Percentiles rank a stretch among this genome's conserved stretches.
These are phyloP conservation scores for Epistrophe eligans DNA, from an alignment of 2,888 invertebrate species.

Conservation along the genomic window DNA sequence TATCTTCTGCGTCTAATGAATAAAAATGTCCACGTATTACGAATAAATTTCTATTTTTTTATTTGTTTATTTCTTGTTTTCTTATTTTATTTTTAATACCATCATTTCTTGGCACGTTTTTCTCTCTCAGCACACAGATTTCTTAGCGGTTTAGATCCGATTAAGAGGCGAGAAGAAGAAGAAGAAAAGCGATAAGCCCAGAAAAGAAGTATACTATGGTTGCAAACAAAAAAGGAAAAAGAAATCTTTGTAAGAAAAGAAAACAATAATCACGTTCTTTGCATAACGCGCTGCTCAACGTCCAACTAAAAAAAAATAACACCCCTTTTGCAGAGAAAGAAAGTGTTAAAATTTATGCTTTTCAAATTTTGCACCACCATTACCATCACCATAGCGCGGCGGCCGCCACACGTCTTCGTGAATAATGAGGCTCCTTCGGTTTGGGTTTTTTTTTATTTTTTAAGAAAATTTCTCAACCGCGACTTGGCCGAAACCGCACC, in stretches of 20 bases:
- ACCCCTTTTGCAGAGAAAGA: conserved; percentile 28
- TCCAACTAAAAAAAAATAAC: conserved; percentile 15
- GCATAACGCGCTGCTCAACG: conserved; percentile 55
- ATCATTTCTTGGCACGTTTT: conserved; percentile 65
- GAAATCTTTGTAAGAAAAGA: conserved; percentile 46
- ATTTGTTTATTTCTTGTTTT: neutral
- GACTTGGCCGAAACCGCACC: conserved; percentile 17
- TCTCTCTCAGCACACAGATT: conserved; percentile 42
- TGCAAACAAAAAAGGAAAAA: neutral
- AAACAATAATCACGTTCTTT: conserved; percentile 74
- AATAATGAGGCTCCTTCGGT: conserved; percentile 57
- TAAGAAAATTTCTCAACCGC: conserved; percentile 44
- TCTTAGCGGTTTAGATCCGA: conserved; percentile 63
- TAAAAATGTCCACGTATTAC: conserved; percentile 72
- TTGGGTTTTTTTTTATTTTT: conserved; percentile 21
- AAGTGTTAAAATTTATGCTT: conserved; percentile 69
- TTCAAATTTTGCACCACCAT: conserved; percentile 46
- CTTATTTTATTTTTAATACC: conserved; percentile 19
- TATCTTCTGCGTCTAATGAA: conserved; percentile 51
- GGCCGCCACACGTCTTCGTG: conserved; percentile 62
- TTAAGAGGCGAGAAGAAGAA: conserved; percentile 46
- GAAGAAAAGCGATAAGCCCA: neutral
- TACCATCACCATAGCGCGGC: conserved; percentile 19
- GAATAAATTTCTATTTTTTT: conserved; percentile 55
- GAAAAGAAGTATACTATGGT: neutral